Evolutionary conservation across 1,140 invertebrate genomes (phyloP).

Genomic region (Heliconius melpomene): DNA sequence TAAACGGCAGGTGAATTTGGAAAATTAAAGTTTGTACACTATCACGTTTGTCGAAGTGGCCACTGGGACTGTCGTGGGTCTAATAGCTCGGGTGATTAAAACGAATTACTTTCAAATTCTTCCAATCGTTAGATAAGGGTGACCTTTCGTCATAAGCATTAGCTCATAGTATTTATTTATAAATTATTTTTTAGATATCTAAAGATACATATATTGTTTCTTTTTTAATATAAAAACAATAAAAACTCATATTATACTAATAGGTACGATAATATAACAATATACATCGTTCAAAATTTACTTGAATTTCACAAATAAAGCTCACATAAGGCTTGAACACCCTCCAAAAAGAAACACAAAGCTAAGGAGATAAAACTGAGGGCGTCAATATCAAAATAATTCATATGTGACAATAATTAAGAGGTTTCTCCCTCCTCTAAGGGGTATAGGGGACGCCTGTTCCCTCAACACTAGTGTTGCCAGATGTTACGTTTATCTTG

Average conservation of each 20-base stretch:
- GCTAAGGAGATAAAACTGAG: slow-evolving; percentile 51
- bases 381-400: slow-evolving; percentile 77
- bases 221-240: no score
- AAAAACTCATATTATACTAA: neutral
- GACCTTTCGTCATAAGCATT: neutral
- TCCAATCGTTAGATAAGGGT: neutral
- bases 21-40: slow-evolving; percentile 75
- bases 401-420: slow-evolving; percentile 80
- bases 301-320: neutral
- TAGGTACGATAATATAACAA: neutral
- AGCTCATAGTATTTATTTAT: no score
- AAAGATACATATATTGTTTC: no score
- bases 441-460: slow-evolving; percentile 43
- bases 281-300: neutral
- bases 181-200: no score
- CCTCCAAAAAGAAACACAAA: slow-evolving; percentile 36
- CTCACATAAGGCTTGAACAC: slow-evolving; percentile 7
- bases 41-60: slow-evolving; percentile 47
- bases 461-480: slow-evolving; percentile 27
- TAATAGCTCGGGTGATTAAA: slow-evolving; percentile 32
- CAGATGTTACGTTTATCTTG: slow-evolving; percentile 13
- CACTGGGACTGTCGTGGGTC: slow-evolving; percentile 44
- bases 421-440: slow-evolving; percentile 61
- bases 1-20: slow-evolving; percentile 78
- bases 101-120: slow-evolving; percentile 9